These are phyloP conservation scores for Drosophila albomicans DNA, from an alignment of 1,140 invertebrate genomes.

Conservation along the genomic window DNA sequence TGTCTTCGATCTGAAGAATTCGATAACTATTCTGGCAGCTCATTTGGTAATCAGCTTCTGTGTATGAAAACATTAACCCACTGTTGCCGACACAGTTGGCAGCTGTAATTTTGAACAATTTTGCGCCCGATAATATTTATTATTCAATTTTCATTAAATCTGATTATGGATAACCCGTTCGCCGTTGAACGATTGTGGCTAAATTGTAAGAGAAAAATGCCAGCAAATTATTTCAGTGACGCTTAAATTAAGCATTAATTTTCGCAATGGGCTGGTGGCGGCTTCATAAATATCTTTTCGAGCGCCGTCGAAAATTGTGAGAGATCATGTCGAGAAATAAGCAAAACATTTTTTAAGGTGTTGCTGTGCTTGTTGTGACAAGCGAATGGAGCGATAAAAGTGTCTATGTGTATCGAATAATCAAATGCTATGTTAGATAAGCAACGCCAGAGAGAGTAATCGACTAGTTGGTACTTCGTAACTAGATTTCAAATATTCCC, in stretches of 20 bases:
- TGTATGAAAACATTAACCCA: constrained; percentile 37
- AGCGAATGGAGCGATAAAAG: constrained; percentile 35
- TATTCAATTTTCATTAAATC: constrained; percentile 83
- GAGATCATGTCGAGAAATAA: constrained; percentile 55
- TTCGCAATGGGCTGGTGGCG: constrained; percentile 44
- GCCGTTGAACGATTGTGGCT: constrained; percentile 9
- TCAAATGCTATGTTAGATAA: constrained; percentile 40
- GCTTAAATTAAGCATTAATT: constrained; percentile 80
- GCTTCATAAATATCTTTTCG: constrained; percentile 64
- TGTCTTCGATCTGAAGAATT: background rate
- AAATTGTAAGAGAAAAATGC: constrained; percentile 54
- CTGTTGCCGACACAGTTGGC: constrained; percentile 27
- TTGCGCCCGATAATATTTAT: constrained; percentile 77
- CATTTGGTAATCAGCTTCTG: constrained; percentile 44
- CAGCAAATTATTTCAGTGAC: constrained; percentile 73
- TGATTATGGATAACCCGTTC: constrained; percentile 72
- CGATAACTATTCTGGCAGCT: background rate
- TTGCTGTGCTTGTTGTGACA: constrained; percentile 67
- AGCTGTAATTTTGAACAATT: constrained; percentile 68
- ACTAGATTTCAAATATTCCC: background rate
- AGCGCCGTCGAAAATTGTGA: constrained; percentile 28
- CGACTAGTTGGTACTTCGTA: constrained; percentile 2
- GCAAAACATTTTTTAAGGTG: constrained; percentile 68
- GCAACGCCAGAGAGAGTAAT: constrained; percentile 20
- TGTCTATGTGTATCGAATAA: constrained; percentile 34